Base-by-base conservation (phyloP, 2,797 vertebrate genomes). In the Malacoraja senta region DNA sequence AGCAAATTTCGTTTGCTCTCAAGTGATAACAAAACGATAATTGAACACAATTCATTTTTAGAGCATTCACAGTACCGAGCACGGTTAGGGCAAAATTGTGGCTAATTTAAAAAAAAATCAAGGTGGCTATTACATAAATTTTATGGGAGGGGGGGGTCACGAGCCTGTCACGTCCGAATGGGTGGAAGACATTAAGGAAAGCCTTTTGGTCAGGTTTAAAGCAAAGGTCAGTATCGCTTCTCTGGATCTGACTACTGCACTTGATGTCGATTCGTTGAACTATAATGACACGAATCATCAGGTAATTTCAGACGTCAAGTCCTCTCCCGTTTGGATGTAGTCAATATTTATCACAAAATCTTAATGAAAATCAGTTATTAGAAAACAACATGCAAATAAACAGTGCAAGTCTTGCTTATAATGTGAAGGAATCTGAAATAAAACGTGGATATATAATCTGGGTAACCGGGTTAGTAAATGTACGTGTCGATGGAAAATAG, bases 261-360 rank as follows among this genome's bases (percentile, higher is more conserved):
- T 91, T 92, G 90, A 74, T 74, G 90, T 76, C 53, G 71, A 92
- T 76, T 44, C 76, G 90, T 92, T 76, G 90, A 44, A 53, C 90
- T 29, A 38, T 44, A 53, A 58, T 58, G 24, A 58, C 72, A 92
- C 12, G 68, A 76, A 8, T 10, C 90, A 58, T 76, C 90, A 72
- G 38, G 44, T 76, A 15, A 76, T 76, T 92, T 38, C 24, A 92
- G 90, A 29, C 35, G 38, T 29, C 24, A 8, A 26, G 44, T 53
- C 29, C 35, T 91, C 24, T 24, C 35, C 68, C 8, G 65, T 72
- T 76, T 53, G 71, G 4, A 38, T 74, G 32, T n/a, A 21, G n/a
- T 19, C 63, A 88, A 21, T 35, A 24, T 68, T 21, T 88, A 65
- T 19, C 21, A 53, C 10, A 2, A 8, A 24, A 58, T 26, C 53